Conservation (phyloP, 2,888 invertebrate species). For the Himalopsyche kuldschensis region DNA sequence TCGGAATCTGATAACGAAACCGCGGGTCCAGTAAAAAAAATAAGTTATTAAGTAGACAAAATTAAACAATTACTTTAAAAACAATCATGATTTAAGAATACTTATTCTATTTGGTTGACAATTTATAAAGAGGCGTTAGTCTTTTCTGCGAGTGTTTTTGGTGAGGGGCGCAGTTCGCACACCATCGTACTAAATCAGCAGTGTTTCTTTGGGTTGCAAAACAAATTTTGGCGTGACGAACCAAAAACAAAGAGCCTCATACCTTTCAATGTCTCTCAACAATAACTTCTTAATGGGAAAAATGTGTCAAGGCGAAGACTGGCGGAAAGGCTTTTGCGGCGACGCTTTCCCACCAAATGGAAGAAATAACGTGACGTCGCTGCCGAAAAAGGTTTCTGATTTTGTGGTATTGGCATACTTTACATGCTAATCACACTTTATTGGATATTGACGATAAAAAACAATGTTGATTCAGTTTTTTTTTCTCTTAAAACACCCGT, state of each 20-base stretch:
- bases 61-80: no score
- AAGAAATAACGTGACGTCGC: neutral
- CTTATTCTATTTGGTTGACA: no score
- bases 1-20: no score
- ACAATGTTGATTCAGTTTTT: no score
- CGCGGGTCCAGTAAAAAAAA: no score
- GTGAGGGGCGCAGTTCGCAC: neutral
- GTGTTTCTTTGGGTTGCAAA: neutral
- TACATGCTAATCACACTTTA: neutral
- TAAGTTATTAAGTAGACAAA: no score
- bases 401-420: neutral
- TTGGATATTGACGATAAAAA: no score
- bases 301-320: neutral
- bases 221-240: neutral
- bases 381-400: neutral
- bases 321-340: neutral
- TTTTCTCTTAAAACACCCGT: no score
- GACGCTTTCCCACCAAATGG: neutral
- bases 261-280: neutral
- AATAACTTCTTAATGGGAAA: neutral
- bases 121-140: neutral
- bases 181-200: neutral
- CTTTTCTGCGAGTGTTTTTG: neutral
- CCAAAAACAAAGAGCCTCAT: neutral
- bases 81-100: no score